phyloP scores from a whole-genome alignment of 2,888 invertebrate species.

The Polyommatus iphigenia region DNA sequence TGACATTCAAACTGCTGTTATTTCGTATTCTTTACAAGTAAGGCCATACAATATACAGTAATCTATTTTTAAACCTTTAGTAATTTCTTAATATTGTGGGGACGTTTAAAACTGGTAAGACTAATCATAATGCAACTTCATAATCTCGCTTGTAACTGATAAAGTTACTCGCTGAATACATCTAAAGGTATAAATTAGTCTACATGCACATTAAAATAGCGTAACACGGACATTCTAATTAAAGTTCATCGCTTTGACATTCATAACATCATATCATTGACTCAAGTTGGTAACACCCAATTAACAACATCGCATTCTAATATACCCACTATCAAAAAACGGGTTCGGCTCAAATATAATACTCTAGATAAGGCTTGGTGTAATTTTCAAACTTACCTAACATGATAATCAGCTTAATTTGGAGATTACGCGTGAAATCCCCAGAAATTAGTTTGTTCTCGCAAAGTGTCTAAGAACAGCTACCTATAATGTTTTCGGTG shows the following conservation, averaged over 20 bases:
- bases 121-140: constrained; percentile 62
- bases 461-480: constrained; percentile 57
- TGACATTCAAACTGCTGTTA: constrained; percentile 80
- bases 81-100: constrained; percentile 78
- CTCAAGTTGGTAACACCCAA: constrained; percentile 71
- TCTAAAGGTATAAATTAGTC: constrained; percentile 52
- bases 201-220: constrained; percentile 77
- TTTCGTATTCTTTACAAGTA: constrained; percentile 80
- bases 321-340: constrained; percentile 73
- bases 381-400: constrained; percentile 66
- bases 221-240: constrained; percentile 78
- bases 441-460: constrained; percentile 55
- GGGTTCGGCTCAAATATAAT: constrained; percentile 69
- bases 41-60: constrained; percentile 80
- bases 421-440: constrained; percentile 54
- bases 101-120: constrained; percentile 75
- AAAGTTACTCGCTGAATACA: constrained; percentile 62
- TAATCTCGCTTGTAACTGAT: constrained; percentile 72
- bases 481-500: constrained; percentile 67
- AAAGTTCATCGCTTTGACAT: constrained; percentile 80
- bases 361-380: constrained; percentile 71
- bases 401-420: constrained; percentile 67
- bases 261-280: constrained; percentile 76
- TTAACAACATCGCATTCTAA: constrained; percentile 68
- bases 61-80: constrained; percentile 80